Base-by-base conservation (phyloP, 1,140 invertebrate species). In the Periplaneta americana region DNA sequence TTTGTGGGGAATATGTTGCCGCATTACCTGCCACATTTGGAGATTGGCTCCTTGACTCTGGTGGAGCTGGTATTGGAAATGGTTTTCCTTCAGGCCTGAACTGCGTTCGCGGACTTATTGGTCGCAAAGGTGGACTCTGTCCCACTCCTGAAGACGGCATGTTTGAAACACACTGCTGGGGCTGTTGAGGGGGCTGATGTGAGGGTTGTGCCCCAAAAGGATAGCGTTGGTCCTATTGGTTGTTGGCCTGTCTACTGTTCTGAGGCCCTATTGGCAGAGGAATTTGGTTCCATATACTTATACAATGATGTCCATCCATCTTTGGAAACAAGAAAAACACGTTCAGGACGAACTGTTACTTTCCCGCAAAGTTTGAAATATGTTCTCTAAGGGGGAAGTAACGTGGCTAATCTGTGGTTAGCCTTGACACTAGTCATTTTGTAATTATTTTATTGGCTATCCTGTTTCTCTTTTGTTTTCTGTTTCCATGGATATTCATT, bases 61-160 rank as follows among this genome's bases (percentile, higher is more conserved):
- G 84, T 36, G 86, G 86, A 79, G 86, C 86, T 82, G 87, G 84
- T 83, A 89, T 88, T 75, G 79, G 83, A 82, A 87, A 88, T 5
- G 86, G 87, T 84, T 89, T 90, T 2, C 87, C 87, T 39, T 87
- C 87, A 35, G 86, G 86, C 74, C 85, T 85, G 84, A 84, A 87
- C 33, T 81, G 84, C 82, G 82, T 81, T 80, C 85, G 75, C 34
- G 85, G 84, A 36, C 87, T 85, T 83, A 87, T 84, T n/a, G n/a
- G n/a, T 76, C 89, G 83, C 36, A 89, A 85, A 34, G 88, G 85
- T 34, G 88, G 84, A 81, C 84, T 87, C 82, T 87, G 88, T 37
- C 87, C 87, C 5, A 87, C 86, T n/a, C 85, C 86, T 34, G 88
- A 75, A 76, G 85, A 84, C 22, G 86, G 78, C 84, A 88, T 84